phyloP scores from a whole-genome alignment of 2,113 vertebrate genomes.

The Crocuta crocuta region DNA sequence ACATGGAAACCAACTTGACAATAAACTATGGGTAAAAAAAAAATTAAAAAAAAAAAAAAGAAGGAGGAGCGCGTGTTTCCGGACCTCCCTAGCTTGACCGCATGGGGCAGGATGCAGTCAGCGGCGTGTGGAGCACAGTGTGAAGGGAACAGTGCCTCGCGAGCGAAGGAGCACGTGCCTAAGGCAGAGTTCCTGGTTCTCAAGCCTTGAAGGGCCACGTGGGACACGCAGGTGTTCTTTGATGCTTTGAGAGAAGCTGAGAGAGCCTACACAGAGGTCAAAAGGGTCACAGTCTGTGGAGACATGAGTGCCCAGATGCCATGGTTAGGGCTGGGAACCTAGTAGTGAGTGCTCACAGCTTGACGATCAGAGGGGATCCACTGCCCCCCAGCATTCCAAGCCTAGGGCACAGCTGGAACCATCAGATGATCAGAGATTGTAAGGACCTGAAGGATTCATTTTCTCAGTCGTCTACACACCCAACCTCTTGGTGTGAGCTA shows the following conservation, averaged over 20 bases:
- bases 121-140: rapidly evolving
- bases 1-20: too few relatives aligned
- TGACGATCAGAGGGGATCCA: too few relatives aligned
- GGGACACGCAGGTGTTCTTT: background rate
- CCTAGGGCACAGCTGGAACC: background rate
- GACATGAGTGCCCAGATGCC: background rate
- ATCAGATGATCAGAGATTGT: rapidly evolving
- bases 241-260: background rate
- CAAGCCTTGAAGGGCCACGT: too few relatives aligned
- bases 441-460: too few relatives aligned
- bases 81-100: background rate
- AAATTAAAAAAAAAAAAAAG: too few relatives aligned
- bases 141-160: background rate
- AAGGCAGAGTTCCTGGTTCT: too few relatives aligned
- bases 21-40: too few relatives aligned
- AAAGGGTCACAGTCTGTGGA: background rate
- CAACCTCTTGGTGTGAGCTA: background rate
- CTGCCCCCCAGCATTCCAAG: background rate
- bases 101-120: background rate
- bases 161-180: background rate
- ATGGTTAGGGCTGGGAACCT: background rate
- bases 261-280: background rate
- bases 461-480: background rate
- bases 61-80: background rate
- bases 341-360: background rate